phyloP scores from a whole-genome alignment of 2,797 vertebrate species.

The Rhinoraja longicauda region DNA sequence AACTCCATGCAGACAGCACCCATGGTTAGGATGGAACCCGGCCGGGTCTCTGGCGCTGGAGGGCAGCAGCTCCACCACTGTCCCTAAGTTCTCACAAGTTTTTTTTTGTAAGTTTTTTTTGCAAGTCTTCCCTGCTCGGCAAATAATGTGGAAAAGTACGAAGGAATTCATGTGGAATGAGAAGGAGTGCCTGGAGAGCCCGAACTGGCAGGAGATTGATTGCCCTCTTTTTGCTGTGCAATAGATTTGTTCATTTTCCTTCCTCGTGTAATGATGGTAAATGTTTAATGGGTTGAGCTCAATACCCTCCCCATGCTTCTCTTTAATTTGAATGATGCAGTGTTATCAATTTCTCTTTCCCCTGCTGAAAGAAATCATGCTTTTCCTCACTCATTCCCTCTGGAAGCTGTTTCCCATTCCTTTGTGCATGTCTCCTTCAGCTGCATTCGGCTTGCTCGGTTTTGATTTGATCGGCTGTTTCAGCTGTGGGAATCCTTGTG shows the following conservation, averaged over 20 bases:
- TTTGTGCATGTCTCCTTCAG: not conserved
- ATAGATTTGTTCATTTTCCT: slow-evolving; percentile 40
- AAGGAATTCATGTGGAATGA: slow-evolving; percentile 32
- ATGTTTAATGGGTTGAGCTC: slow-evolving; percentile 46
- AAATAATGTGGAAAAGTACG: slow-evolving; percentile 16
- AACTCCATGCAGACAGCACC: too few relatives aligned
- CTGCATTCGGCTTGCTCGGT: not conserved
- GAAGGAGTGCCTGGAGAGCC: slow-evolving; percentile 17
- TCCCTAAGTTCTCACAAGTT: not conserved
- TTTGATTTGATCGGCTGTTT: not conserved
- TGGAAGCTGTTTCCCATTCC: not conserved
- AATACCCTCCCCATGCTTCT: slow-evolving; percentile 40
- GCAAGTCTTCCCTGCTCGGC: not conserved
- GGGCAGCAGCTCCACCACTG: too few relatives aligned
- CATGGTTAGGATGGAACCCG: too few relatives aligned
- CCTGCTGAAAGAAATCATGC: slow-evolving; percentile 39
- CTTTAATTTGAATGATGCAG: slow-evolving; percentile 45
- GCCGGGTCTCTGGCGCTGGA: too few relatives aligned
- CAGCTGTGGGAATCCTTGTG: not conserved
- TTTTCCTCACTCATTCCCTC: slow-evolving; percentile 2
- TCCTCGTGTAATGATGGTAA: slow-evolving; percentile 34
- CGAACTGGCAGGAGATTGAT: slow-evolving; percentile 36
- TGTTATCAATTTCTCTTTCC: slow-evolving; percentile 46
- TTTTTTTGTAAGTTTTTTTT: not conserved
- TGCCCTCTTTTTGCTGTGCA: slow-evolving; percentile 23